phyloP scores from a whole-genome alignment of 2,113 vertebrate species.

The Cnemophilus loriae region DNA sequence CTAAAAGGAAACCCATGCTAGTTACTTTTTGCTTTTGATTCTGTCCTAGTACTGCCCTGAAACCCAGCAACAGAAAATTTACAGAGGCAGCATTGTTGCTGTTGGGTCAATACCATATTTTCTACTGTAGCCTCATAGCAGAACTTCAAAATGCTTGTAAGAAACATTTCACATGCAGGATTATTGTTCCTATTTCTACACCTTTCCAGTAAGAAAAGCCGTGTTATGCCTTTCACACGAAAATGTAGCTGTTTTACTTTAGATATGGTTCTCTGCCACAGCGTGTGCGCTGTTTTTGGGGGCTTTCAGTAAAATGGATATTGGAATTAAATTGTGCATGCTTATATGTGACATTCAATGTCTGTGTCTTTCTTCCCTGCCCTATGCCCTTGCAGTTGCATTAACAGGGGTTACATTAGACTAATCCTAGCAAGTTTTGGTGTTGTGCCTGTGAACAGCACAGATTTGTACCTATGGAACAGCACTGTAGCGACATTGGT shows the following conservation, averaged over 20 bases:
- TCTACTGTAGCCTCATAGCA: neutral
- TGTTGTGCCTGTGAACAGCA: neutral
- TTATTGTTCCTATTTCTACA: neutral
- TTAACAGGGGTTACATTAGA: neutral
- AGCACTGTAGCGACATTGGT: accelerated
- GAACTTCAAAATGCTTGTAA: neutral
- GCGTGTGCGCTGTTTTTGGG: neutral
- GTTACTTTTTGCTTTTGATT: slow-evolving; percentile 10
- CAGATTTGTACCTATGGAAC: neutral
- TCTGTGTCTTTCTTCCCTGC: neutral
- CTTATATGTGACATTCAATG: neutral
- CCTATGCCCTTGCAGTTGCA: neutral
- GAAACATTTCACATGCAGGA: neutral
- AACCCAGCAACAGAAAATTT: neutral
- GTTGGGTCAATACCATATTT: neutral
- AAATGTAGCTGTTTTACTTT: neutral
- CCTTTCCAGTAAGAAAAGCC: neutral
- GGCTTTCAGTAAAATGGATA: neutral
- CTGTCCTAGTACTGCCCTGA: neutral
- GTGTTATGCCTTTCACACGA: neutral
- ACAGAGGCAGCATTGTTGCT: slow-evolving; percentile 53
- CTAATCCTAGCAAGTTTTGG: neutral
- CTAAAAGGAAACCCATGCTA: slow-evolving; percentile 8
- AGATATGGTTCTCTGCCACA: neutral
- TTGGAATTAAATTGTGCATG: neutral